These are phyloP conservation scores for Balaeniceps rex DNA, from an alignment of 2,113 vertebrate species.

Conservation along the genomic window DNA sequence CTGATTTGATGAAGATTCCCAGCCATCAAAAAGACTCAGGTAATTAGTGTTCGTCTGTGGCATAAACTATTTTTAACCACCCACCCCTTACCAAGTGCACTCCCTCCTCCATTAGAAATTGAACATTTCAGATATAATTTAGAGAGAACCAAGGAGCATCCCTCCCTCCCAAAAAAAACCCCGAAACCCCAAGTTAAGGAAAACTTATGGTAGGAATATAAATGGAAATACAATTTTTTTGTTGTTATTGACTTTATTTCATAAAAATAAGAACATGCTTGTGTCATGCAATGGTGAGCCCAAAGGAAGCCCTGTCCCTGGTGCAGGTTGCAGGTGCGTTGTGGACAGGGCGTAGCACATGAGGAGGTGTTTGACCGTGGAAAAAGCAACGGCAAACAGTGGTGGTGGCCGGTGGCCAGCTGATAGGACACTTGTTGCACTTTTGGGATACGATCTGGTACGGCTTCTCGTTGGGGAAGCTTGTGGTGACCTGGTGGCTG, in stretches of 20 bases:
- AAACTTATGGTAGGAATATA: neutral
- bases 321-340: neutral
- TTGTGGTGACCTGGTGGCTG: neutral
- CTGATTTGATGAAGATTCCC: neutral
- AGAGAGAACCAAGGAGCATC: neutral
- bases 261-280: neutral
- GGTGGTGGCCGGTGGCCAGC: neutral
- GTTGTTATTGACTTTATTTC: neutral
- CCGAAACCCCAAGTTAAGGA: neutral
- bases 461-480: neutral
- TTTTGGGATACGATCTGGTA: neutral
- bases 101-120: neutral
- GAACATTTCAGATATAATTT: neutral
- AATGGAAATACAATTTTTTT: neutral
- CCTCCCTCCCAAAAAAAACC: no score
- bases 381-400: rapidly evolving
- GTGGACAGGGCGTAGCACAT: neutral
- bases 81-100: neutral
- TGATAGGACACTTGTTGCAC: rapidly evolving
- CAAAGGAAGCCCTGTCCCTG: no score
- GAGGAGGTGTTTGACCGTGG: neutral
- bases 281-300: neutral
- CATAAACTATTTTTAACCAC: neutral
- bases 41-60: neutral
- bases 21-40: neutral